phyloP scores from a whole-genome alignment of 2,888 invertebrate species.

The Melinaea menophilus region DNA sequence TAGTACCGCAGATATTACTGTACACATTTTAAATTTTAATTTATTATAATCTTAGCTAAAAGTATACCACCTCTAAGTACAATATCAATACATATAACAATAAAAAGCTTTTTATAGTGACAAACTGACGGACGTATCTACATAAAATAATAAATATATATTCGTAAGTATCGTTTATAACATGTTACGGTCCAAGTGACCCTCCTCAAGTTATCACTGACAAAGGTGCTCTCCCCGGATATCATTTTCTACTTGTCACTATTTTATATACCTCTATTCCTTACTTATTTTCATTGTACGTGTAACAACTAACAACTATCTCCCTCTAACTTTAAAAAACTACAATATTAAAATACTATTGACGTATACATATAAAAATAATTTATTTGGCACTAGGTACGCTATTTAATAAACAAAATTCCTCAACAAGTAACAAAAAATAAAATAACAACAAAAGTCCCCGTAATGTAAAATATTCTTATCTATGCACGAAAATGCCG shows the following conservation, averaged over 20 bases:
- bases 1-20: too few relatives aligned
- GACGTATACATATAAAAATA: too few relatives aligned
- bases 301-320: too few relatives aligned
- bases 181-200: conserved; percentile 35
- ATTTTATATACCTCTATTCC: conserved; percentile 17
- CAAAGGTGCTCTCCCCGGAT: conserved; percentile 41
- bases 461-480: conserved; percentile 36
- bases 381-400: too few relatives aligned
- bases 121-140: neutral
- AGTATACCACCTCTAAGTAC: too few relatives aligned
- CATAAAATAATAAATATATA: neutral
- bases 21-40: too few relatives aligned
- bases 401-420: neutral
- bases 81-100: too few relatives aligned
- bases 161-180: conserved; percentile 5
- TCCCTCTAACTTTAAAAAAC: too few relatives aligned
- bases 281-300: neutral
- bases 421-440: conserved; percentile 5
- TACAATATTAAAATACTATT: too few relatives aligned
- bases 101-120: too few relatives aligned
- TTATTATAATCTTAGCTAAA: too few relatives aligned
- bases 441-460: conserved; percentile 12
- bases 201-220: conserved; percentile 47
- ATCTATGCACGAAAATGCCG: conserved; percentile 52
- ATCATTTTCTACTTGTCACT: conserved; percentile 38